Base-by-base conservation (phyloP, 2,888 invertebrate genomes). In the Lithophane semibrunnea region DNA sequence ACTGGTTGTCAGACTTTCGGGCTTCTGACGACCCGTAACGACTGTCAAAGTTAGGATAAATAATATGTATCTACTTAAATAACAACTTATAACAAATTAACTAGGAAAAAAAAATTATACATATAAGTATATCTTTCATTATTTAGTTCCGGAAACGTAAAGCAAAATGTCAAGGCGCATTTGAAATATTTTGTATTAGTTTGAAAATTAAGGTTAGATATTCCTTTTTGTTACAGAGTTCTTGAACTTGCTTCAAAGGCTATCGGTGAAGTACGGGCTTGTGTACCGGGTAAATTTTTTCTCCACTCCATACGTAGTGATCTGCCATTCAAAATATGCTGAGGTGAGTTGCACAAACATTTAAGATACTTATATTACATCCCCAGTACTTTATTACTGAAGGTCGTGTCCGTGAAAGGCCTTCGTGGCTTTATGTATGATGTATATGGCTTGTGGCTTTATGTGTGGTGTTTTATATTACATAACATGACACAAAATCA, bases 221-320 rank as follows among this genome's bases (percentile, higher is more conserved):
- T 18, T 18, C 69, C 0, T 65, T 81, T 80, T 89, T 84, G 79
- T 95, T 94, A 16, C 93, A 96, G 96, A 92, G 73, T 93, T 95
- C 78, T 86, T 94, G 63, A 83, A 86, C 52, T 82, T 92, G 16
- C 29, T 94, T 16, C 81, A 88, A n/a, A 83, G 79, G 10, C 80
- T 93, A 0, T 83, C 89, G 0, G 60, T 87, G 5, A 92, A 93
- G 75, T 97, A 96, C 88, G 97, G 97, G 0, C 88, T 91, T 2
- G 89, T 93, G 7, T 95, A 87, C 83, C 93, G 93, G 60, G 91
- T 96, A 29, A 96, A 97, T 92, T 91, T 96, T 44, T 93, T 97
- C 47, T 93, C 95, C 13, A 88, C 94, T 8, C 91, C 97, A 42
- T 95, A 94, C 54, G 85, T 97, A 0, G 79, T 97, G 47, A 86